phyloP scores from a whole-genome alignment of 2,888 invertebrate genomes.

The Parelbella ahira region DNA sequence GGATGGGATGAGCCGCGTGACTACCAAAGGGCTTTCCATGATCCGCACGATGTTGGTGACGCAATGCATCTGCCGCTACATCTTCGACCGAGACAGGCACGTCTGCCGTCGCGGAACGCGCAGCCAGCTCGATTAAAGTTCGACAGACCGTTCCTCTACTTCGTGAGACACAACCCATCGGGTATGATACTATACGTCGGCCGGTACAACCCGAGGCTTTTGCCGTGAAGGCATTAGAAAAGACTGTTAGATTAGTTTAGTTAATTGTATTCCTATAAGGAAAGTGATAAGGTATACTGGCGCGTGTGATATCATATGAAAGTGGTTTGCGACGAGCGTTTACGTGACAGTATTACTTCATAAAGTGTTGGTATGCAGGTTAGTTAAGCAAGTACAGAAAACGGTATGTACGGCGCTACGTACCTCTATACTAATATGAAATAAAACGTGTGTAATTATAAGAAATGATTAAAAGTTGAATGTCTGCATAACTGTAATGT shows the following conservation, averaged over 20 bases:
- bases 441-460: slow-evolving; percentile 52
- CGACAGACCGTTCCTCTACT: slow-evolving; percentile 93
- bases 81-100: slow-evolving; percentile 85
- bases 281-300: slow-evolving; percentile 72
- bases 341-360: slow-evolving; percentile 76
- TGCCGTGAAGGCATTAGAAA: slow-evolving; percentile 81
- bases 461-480: slow-evolving; percentile 48
- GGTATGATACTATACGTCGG: slow-evolving; percentile 94
- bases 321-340: slow-evolving; percentile 61
- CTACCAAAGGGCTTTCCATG: slow-evolving; percentile 85
- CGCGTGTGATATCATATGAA: slow-evolving; percentile 66
- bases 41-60: slow-evolving; percentile 79
- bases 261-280: slow-evolving; percentile 65
- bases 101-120: slow-evolving; percentile 84
- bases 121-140: slow-evolving; percentile 86
- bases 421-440: slow-evolving; percentile 51
- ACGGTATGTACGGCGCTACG: slow-evolving; percentile 29
- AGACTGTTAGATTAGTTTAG: slow-evolving; percentile 75
- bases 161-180: slow-evolving; percentile 94
- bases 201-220: slow-evolving; percentile 90
- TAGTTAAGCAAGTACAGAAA: slow-evolving; percentile 36
- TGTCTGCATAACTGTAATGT: slow-evolving; percentile 48
- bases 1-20: slow-evolving; percentile 81
- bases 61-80: slow-evolving; percentile 83
- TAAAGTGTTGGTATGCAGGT: slow-evolving; percentile 56